phyloP scores from a whole-genome alignment of 2,113 vertebrate species.

The Crotalus viridis region DNA sequence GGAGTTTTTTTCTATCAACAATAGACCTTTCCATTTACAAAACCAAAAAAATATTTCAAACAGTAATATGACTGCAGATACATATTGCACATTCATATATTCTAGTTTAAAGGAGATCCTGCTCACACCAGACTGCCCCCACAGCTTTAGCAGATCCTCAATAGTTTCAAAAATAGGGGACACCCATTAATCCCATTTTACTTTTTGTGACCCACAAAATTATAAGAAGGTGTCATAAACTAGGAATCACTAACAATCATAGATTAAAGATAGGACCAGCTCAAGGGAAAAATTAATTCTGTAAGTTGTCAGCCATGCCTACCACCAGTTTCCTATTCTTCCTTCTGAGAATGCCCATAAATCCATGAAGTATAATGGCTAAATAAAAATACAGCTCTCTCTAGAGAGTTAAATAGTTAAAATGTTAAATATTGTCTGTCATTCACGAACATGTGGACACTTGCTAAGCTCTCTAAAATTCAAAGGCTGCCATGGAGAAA shows the following conservation, averaged over 20 bases:
- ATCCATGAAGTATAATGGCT: neutral
- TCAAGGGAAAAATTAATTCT: neutral
- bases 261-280: neutral
- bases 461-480: neutral
- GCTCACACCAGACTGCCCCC: neutral
- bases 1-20: neutral
- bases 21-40: neutral
- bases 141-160: neutral
- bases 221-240: neutral
- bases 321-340: neutral
- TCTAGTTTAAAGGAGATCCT: neutral
- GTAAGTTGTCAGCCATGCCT: neutral
- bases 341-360: neutral
- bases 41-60: neutral
- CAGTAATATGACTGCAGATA: neutral
- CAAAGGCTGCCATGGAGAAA: neutral
- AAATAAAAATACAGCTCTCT: neutral
- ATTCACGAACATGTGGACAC: neutral
- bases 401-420: neutral
- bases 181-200: neutral
- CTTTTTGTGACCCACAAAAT: neutral
- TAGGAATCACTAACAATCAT: neutral
- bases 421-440: neutral
- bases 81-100: neutral
- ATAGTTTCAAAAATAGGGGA: neutral